These are phyloP conservation scores for Ophioninae sp. DNA, from an alignment of 2,888 invertebrate genomes.

Conservation along the genomic window DNA sequence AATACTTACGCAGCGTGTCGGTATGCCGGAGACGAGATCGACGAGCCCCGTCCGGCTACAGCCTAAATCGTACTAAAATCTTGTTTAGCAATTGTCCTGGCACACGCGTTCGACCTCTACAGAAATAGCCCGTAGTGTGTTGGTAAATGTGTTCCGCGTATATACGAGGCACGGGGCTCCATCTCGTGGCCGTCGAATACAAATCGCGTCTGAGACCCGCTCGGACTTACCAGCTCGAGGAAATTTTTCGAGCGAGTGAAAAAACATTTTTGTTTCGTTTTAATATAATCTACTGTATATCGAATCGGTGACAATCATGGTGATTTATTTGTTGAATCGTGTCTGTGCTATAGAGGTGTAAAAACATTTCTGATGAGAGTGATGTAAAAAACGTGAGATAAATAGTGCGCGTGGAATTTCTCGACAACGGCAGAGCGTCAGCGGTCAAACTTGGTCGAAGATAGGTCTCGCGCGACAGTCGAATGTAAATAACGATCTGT, in stretches of 20 bases:
- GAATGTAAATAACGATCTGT: conserved; percentile 39
- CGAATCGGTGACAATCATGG: background rate
- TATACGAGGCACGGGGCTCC: conserved; percentile 44
- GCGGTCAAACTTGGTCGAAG: conserved; percentile 37
- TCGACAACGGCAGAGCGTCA: conserved; percentile 34
- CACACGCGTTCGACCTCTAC: conserved; percentile 70
- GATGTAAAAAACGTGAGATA: background rate
- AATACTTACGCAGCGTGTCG: conserved; percentile 61
- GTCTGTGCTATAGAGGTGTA: background rate
- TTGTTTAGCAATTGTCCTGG: conserved; percentile 66
- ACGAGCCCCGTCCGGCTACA: conserved; percentile 66
- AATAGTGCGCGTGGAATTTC: background rate
- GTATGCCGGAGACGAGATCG: conserved; percentile 58
- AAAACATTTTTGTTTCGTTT: background rate
- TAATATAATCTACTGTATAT: background rate
- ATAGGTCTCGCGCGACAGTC: conserved; percentile 36
- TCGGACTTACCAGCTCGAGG: conserved; percentile 14
- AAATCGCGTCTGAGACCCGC: conserved; percentile 9
- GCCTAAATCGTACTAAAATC: conserved; percentile 70
- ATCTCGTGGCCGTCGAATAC: conserved; percentile 32
- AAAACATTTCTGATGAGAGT: background rate
- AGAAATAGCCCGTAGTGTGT: conserved; percentile 63
- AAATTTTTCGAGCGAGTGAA: background rate
- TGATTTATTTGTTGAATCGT: background rate
- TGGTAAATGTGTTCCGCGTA: conserved; percentile 39